Evolutionary conservation across 2,113 vertebrate species (phyloP).

Genomic region (Perca fluviatilis): DNA sequence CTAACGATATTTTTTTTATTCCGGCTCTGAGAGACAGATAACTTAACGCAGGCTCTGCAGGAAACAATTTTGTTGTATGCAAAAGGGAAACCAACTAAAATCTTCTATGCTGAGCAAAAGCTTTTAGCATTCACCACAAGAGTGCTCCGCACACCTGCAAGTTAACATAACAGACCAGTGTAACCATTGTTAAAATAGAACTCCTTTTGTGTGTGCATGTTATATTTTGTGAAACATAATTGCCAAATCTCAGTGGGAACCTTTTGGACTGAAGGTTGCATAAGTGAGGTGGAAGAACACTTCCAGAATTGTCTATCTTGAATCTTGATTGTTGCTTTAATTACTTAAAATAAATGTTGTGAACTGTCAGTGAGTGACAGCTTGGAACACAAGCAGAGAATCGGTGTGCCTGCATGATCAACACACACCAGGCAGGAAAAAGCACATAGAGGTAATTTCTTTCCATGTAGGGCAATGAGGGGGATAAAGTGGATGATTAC

Average conservation of each 20-base stretch:
- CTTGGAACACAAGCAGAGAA: background rate
- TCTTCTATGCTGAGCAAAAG: background rate
- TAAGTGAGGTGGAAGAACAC: constrained; percentile 27
- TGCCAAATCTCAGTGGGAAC: constrained; percentile 22
- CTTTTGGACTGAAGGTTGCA: constrained; percentile 19
- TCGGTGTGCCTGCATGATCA: background rate
- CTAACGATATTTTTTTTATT: background rate
- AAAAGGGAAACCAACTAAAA: constrained; percentile 5
- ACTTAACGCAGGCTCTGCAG: background rate
- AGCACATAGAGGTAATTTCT: constrained; percentile 15
- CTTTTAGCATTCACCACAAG: background rate
- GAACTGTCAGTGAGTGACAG: background rate
- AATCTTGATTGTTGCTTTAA: constrained; percentile 33
- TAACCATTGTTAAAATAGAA: background rate
- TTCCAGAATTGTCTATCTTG: background rate
- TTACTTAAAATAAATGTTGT: constrained; percentile 12
- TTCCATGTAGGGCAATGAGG: constrained; percentile 13
- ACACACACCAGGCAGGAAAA: background rate
- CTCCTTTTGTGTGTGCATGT: background rate
- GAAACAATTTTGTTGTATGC: background rate
- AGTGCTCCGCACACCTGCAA: background rate
- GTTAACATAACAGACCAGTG: background rate
- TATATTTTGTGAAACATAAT: constrained; percentile 1
- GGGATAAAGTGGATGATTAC: constrained; percentile 33
- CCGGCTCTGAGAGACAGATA: background rate